Evolutionary conservation across 2,113 vertebrate genomes (phyloP).

Genomic region (Paradisaea rubra): DNA sequence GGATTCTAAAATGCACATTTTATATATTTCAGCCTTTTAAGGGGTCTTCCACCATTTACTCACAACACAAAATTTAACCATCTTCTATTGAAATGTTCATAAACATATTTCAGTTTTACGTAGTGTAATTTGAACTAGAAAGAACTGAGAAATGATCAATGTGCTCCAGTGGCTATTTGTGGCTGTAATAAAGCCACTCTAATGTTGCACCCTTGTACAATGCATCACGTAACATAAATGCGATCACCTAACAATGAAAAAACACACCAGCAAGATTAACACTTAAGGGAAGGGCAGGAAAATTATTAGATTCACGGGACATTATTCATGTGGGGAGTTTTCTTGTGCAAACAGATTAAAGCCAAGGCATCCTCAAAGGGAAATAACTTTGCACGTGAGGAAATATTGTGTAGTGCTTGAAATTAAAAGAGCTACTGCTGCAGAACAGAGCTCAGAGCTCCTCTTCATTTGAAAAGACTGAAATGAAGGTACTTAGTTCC

Average conservation of each 20-base stretch:
- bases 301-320: neutral
- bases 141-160: conserved; percentile 20
- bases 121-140: conserved; percentile 2
- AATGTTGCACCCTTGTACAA: conserved; percentile 33
- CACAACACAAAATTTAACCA: neutral
- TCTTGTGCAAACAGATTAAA: neutral
- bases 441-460: neutral
- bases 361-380: neutral
- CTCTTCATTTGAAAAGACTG: neutral
- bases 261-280: conserved; percentile 11
- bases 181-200: conserved; percentile 37
- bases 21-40: conserved; percentile 51
- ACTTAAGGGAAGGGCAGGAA: neutral
- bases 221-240: neutral
- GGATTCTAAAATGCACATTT: conserved; percentile 46
- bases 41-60: neutral
- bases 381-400: neutral
- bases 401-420: neutral
- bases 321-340: neutral
- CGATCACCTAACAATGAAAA: neutral
- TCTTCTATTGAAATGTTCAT: conserved; percentile 1
- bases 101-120: conserved; percentile 54
- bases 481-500: neutral
- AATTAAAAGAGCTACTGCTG: neutral
- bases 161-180: conserved; percentile 37